Evolutionary conservation across 2,113 vertebrate species (phyloP), one percentile per base, ranked within the genome.

Genomic region (Entomyzon cyanotis): DNA sequence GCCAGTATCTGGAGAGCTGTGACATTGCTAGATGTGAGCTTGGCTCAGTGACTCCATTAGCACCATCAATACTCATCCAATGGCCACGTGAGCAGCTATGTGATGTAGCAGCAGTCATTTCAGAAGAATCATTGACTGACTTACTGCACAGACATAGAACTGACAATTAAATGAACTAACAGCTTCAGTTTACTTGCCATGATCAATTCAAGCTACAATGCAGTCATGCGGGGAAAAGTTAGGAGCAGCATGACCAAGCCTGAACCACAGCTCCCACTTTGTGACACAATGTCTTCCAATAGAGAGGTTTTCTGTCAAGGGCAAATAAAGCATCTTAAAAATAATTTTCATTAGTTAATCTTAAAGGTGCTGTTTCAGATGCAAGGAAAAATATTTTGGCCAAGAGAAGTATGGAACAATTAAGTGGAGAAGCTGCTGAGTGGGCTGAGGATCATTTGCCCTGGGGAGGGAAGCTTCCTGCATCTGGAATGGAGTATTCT

Each of bases 151-250:
- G 90, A 75, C 79, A 92, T 31, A 84, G 90, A 97, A 70, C 88
- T 83, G 88, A 84, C 83, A 92, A 90, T 89, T 86, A 94, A 90
- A 89, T 89, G 73, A 96, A 88, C 88, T 79, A 94, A 90, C 76
- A 84, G 59, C 76, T 84, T 75, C 76, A 84, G 24, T 78, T 94
- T 77, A 79, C 75, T 88, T 86, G 33, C 47, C 31, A 17, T 37
- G 53, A 91, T 95, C 85, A 95, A 93, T 96, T 86, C 79, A 88
- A 91, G 52, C 60, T 74, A 33, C 27, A 44, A 35, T 21, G 27
- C 47, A 91, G 68, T 37, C 71, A 78, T 30, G 49, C 1, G 0
- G 20, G 37, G 39, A 58, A 86, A 84, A 37, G 37, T 39, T 62
- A 60, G 52, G 30, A 83, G 41, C 52, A 68, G 47, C 14, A 46